Evolutionary conservation across 2,888 invertebrate species (phyloP).

Genomic region (Nyleta sp.): DNA sequence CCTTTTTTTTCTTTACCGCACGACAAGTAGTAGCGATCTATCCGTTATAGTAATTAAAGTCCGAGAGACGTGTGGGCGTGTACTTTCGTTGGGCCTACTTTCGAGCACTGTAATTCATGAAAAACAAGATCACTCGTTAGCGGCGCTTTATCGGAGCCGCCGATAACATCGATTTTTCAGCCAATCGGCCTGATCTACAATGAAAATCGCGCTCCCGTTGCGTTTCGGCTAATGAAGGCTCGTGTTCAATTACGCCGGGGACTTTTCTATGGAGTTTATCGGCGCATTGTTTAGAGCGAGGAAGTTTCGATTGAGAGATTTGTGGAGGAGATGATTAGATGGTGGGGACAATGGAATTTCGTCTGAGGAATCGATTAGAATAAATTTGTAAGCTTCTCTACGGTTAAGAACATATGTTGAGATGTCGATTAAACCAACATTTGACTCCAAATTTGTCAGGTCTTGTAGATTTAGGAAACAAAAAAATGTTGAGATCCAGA

Average conservation of each 20-base stretch:
- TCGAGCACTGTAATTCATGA: conserved; percentile 59
- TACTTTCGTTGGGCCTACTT: conserved; percentile 63
- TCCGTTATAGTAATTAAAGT: conserved; percentile 64
- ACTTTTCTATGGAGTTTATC: not conserved
- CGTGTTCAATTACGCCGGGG: conserved; percentile 17
- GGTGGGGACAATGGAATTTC: no score
- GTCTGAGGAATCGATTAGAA: no score
- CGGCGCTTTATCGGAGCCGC: conserved; percentile 35
- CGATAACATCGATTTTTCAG: conserved; percentile 46
- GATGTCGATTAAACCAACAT: no score
- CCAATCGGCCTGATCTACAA: conserved; percentile 33
- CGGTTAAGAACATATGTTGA: no score
- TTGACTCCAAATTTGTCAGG: no score
- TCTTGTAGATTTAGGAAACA: no score
- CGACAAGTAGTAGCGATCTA: conserved; percentile 40
- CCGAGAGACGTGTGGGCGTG: conserved; percentile 61
- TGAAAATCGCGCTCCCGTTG: conserved; percentile 27
- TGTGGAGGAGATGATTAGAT: no score
- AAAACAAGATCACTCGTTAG: conserved; percentile 60
- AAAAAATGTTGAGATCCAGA: no score
- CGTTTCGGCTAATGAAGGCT: conserved; percentile 46
- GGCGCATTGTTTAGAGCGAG: no score
- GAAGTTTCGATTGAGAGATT: no score
- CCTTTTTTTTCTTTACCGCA: conserved; percentile 19
- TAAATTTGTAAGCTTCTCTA: no score